These are phyloP conservation scores for Sus scrofa DNA, from an alignment of 2,113 vertebrate genomes.

Conservation along the genomic window T2T-Sscrofa CM000816.6:69486501-69487000, in stretches of 20 bases:
- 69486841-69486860: not conserved
- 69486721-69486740: not conserved
- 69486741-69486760: not conserved
- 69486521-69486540: not conserved
- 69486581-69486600: not conserved
- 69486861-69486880: not conserved
- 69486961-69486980: not conserved
- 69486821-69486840: not conserved
- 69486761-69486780: constrained; percentile 6
- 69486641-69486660: not conserved
- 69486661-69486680: not conserved
- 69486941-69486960: not conserved
- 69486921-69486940: not conserved
- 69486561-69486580: not conserved
- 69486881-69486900: not conserved
- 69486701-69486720: not conserved
- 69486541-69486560: not conserved
- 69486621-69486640: not conserved
- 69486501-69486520: not conserved
- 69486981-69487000: not conserved
- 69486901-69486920: not conserved
- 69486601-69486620: not conserved
- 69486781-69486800: not conserved
- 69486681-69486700: not conserved
- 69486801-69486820: not conserved